Evolutionary conservation across 2,797 vertebrate species (phyloP).

Genomic region (Microhierax caerulescens): DNA sequence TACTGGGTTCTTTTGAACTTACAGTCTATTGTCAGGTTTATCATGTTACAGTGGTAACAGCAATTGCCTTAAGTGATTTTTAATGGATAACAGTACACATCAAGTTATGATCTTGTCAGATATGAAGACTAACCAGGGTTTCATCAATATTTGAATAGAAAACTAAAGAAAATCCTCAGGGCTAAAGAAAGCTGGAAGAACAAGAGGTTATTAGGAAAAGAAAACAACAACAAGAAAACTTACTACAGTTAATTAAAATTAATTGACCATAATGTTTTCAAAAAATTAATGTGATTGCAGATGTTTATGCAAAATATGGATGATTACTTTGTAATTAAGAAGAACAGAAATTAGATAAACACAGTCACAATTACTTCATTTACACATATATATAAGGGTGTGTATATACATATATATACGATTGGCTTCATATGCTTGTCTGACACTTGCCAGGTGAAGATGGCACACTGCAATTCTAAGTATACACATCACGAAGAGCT

Average conservation of each 20-base stretch:
- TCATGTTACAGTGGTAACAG: slow-evolving; percentile 28
- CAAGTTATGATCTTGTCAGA: slow-evolving; percentile 53
- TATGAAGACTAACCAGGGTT: neutral
- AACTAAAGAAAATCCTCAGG: neutral
- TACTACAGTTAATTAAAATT: slow-evolving; percentile 22
- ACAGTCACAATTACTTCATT: neutral
- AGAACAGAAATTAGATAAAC: neutral
- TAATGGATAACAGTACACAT: slow-evolving; percentile 37
- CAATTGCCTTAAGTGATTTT: slow-evolving; percentile 56
- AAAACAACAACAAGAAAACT: neutral
- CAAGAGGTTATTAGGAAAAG: neutral
- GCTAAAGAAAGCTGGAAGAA: neutral
- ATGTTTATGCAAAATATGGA: neutral
- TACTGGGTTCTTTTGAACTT: slow-evolving; percentile 39
- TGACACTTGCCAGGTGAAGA: neutral
- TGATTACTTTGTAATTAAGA: slow-evolving; percentile 12
- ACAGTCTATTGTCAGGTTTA: slow-evolving; percentile 45
- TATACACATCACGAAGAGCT: neutral
- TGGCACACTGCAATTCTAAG: neutral
- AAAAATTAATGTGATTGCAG: neutral
- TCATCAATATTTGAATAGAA: neutral
- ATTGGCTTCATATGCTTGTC: neutral
- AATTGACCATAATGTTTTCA: neutral
- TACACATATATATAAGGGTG: neutral
- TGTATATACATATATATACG: fast-evolving